These are phyloP conservation scores for Glaucomys volans DNA, from an alignment of 2,113 vertebrate genomes.

Conservation along the genomic window DNA sequence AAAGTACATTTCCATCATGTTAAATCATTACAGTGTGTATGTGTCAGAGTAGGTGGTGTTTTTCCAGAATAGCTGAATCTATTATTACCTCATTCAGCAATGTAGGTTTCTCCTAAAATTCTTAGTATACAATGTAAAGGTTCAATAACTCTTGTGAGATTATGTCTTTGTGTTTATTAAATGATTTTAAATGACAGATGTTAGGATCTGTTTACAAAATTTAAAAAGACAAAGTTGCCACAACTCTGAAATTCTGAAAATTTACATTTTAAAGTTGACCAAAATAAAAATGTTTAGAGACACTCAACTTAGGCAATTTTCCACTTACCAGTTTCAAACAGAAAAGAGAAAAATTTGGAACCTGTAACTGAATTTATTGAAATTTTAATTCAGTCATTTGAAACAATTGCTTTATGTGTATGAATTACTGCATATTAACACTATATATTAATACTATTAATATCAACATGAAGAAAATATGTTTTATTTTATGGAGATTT, in stretches of 20 bases:
- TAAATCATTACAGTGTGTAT: neutral
- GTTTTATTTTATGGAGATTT: neutral
- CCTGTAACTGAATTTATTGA: neutral
- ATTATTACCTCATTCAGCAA: neutral
- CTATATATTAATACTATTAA: neutral
- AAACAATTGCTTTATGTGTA: neutral
- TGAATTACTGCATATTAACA: neutral
- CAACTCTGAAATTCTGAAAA: neutral
- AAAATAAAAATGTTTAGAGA: neutral
- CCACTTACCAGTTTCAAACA: neutral
- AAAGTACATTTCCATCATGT: neutral
- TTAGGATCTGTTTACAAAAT: neutral
- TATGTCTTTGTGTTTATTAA: neutral
- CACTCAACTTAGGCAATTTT: neutral
- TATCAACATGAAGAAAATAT: neutral
- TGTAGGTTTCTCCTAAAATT: neutral
- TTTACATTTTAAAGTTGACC: neutral
- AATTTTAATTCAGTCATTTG: neutral
- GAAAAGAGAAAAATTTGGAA: constrained; percentile 41
- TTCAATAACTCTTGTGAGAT: neutral
- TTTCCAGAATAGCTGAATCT: neutral
- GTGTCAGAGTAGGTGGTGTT: neutral
- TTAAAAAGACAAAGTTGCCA: neutral
- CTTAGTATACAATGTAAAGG: neutral
- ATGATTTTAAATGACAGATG: neutral